These are phyloP conservation scores for Sebastes iracundus DNA, from an alignment of 2,797 vertebrate species.

Conservation along the genomic window DNA sequence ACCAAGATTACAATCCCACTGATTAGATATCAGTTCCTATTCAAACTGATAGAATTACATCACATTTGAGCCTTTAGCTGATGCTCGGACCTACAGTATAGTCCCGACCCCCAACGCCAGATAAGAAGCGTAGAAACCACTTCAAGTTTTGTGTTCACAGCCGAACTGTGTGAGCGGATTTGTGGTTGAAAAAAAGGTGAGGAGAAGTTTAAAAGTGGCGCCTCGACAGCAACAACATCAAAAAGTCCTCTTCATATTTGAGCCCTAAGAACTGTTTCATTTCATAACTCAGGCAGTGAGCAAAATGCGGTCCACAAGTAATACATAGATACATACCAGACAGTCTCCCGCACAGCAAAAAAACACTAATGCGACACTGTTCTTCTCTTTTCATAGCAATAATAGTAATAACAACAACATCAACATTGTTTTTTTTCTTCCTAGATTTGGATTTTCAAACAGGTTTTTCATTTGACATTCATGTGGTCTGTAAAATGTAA, in stretches of 20 bases:
- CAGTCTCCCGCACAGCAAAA: constrained; percentile 52
- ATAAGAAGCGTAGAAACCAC: not conserved
- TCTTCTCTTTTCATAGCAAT: constrained; percentile 56
- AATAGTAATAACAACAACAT: constrained; percentile 64
- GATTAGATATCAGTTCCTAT: not conserved
- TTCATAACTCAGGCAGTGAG: constrained; percentile 52
- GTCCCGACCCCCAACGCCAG: not conserved
- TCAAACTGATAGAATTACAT: not conserved
- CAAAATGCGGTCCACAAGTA: constrained; percentile 57
- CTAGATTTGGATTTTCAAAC: constrained; percentile 66
- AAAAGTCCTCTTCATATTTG: not conserved
- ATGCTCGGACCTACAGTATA: not conserved
- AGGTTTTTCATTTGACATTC: constrained; percentile 79
- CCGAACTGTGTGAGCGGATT: not conserved
- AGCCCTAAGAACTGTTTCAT: constrained; percentile 16
- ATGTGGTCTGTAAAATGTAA: constrained; percentile 85
- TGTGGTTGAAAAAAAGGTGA: not conserved
- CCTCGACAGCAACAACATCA: not conserved
- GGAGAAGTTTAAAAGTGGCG: not conserved
- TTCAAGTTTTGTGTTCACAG: not conserved
- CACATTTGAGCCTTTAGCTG: not conserved
- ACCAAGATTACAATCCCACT: not conserved
- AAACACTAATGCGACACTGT: constrained; percentile 60
- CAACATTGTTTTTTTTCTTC: constrained; percentile 44
- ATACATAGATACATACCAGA: constrained; percentile 52